phyloP scores from a whole-genome alignment of 2,797 vertebrate genomes.

The Australoheros facetus region DNA sequence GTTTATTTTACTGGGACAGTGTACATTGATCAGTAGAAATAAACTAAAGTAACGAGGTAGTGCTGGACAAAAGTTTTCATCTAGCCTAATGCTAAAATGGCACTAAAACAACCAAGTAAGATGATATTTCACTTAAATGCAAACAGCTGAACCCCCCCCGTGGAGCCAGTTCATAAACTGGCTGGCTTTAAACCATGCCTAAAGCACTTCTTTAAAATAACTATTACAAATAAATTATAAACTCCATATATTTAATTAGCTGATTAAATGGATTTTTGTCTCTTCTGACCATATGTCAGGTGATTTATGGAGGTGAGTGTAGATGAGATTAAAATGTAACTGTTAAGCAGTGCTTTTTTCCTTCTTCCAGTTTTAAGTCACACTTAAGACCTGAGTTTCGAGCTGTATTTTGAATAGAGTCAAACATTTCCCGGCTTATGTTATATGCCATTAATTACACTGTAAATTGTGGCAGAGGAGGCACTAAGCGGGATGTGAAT shows the following conservation, averaged over 20 bases:
- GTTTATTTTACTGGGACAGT: not conserved
- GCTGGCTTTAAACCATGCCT: not conserved
- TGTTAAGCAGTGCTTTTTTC: not conserved
- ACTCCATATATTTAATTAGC: not conserved
- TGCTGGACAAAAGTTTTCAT: not conserved
- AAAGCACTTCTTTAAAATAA: not conserved
- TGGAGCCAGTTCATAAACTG: not conserved
- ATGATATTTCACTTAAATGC: not conserved
- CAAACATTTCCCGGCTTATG: constrained; percentile 1
- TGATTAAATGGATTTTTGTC: not conserved
- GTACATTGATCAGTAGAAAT: not conserved
- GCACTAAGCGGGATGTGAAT: constrained; percentile 13
- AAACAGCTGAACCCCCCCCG: not conserved
- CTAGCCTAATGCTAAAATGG: not conserved
- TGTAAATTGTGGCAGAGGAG: not conserved
- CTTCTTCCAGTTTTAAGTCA: not conserved
- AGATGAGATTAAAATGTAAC: not conserved
- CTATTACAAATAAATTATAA: not conserved
- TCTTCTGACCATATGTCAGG: not conserved
- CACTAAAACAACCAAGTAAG: not conserved
- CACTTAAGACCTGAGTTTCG: not conserved
- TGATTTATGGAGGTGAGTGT: not conserved
- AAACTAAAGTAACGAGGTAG: not conserved
- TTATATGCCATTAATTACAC: constrained; percentile 18
- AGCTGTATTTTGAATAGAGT: not conserved